Evolutionary conservation across 1,140 invertebrate species (phyloP).

Genomic region (Drosophila pachea): DNA sequence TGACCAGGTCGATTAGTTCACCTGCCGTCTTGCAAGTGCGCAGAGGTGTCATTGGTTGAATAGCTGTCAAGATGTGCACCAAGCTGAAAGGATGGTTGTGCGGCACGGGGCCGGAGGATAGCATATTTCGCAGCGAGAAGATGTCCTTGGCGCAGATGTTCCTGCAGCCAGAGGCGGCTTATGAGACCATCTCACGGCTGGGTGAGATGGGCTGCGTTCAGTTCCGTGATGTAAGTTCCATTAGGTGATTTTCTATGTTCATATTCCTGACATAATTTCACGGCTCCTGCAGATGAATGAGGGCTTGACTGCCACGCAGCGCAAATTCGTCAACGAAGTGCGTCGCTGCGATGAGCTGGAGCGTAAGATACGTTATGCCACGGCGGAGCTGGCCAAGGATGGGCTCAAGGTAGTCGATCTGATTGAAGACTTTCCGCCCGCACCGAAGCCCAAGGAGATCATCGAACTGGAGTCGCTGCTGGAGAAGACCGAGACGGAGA

Average conservation of each 20-base stretch:
- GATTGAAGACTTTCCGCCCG: slow-evolving; percentile 88
- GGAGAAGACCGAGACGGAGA: slow-evolving; percentile 95
- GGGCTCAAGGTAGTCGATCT: slow-evolving; percentile 86
- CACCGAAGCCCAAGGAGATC: slow-evolving; percentile 96
- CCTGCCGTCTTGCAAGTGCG: slow-evolving; percentile 31
- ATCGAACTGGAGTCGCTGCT: slow-evolving; percentile 89
- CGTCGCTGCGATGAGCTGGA: slow-evolving; percentile 92
- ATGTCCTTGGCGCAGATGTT: slow-evolving; percentile 93
- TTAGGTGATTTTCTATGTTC: neutral
- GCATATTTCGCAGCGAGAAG: slow-evolving; percentile 91
- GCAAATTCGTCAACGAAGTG: slow-evolving; percentile 91
- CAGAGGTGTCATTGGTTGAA: slow-evolving; percentile 23
- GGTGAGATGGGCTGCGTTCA: slow-evolving; percentile 93
- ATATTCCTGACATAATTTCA: neutral
- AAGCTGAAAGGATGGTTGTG: slow-evolving; percentile 43
- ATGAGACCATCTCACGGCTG: slow-evolving; percentile 91
- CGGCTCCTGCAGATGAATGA: slow-evolving; percentile 83
- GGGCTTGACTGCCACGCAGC: slow-evolving; percentile 89
- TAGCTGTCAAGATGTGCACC: slow-evolving; percentile 18
- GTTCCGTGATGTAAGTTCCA: slow-evolving; percentile 89
- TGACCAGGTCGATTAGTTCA: slow-evolving; percentile 64
- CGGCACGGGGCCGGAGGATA: slow-evolving; percentile 80
- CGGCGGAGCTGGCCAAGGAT: slow-evolving; percentile 92
- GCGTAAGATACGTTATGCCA: slow-evolving; percentile 90
- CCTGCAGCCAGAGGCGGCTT: slow-evolving; percentile 93